Evolutionary conservation across 2,797 vertebrate species (phyloP).

Genomic region (Phalanger gymnotis): DNA sequence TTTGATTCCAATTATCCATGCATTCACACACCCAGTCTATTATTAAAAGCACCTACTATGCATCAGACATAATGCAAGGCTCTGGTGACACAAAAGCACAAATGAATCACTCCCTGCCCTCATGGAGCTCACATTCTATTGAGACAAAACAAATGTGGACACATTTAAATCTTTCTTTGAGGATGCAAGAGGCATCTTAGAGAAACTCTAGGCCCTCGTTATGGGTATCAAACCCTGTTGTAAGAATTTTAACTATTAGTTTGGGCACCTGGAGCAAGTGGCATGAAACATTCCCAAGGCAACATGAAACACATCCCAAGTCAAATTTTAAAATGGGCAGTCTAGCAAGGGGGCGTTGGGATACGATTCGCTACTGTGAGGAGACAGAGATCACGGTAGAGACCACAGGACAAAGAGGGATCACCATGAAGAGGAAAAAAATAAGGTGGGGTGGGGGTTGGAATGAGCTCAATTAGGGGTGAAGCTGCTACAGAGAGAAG

Average conservation of each 20-base stretch:
- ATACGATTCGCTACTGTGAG: neutral
- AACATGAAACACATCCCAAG: neutral
- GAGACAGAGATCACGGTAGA: neutral
- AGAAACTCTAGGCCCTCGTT: neutral
- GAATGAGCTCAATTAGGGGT: neutral
- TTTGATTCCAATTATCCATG: neutral
- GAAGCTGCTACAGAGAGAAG: neutral
- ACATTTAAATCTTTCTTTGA: neutral
- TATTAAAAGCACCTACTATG: neutral
- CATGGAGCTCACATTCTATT: neutral
- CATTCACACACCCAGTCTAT: neutral
- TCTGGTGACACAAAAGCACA: neutral
- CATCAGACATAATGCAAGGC: neutral
- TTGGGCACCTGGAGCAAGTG: neutral
- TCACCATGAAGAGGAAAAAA: neutral
- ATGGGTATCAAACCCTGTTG: neutral
- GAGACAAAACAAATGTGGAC: too few species aligned
- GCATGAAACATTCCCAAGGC: neutral
- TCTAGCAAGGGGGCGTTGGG: neutral
- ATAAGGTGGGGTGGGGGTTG: neutral
- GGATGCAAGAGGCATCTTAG: neutral
- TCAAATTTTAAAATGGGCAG: neutral
- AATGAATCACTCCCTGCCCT: neutral
- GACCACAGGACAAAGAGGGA: neutral
- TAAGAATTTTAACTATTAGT: neutral